Evolutionary conservation across 2,888 invertebrate species (phyloP).

Genomic region (Ommatoiulus sabulosus): DNA sequence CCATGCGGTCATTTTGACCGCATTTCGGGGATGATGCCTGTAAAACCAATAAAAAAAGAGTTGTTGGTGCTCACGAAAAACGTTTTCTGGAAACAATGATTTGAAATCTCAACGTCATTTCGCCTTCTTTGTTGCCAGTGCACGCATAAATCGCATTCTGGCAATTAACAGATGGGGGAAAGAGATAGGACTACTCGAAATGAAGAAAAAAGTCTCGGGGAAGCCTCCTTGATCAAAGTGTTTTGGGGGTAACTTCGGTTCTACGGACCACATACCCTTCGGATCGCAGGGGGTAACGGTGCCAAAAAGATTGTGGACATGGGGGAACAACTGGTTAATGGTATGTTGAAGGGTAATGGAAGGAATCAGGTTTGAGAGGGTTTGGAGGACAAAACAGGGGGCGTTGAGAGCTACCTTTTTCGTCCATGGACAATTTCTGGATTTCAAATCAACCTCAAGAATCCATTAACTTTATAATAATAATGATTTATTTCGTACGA

Average conservation of each 20-base stretch:
- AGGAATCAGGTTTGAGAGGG: neutral
- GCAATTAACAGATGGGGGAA: constrained; percentile 3
- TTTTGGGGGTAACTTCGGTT: neutral
- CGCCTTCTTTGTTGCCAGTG: neutral
- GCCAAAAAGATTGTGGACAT: constrained; percentile 16
- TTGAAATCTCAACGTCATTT: neutral
- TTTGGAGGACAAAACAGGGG: neutral
- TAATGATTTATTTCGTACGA: too few relatives aligned
- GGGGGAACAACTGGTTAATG: constrained; percentile 17
- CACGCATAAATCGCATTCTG: too few relatives aligned
- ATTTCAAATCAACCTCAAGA: too few relatives aligned
- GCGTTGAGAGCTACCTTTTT: neutral
- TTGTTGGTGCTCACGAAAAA: neutral
- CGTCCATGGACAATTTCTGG: too few relatives aligned
- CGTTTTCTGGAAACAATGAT: neutral
- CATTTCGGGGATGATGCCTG: neutral
- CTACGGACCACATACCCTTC: neutral
- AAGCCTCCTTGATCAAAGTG: neutral
- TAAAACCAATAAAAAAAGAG: too few relatives aligned
- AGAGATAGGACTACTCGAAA: neutral
- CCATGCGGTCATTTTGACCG: neutral
- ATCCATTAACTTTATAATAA: too few relatives aligned
- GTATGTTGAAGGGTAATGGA: neutral
- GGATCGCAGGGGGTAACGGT: neutral
- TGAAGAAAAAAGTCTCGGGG: neutral